Percentiles rank a stretch among this genome's conserved stretches.
These are phyloP conservation scores for Glaucopsyche alexis DNA, from an alignment of 2,888 invertebrate species.

Conservation along the genomic window DNA sequence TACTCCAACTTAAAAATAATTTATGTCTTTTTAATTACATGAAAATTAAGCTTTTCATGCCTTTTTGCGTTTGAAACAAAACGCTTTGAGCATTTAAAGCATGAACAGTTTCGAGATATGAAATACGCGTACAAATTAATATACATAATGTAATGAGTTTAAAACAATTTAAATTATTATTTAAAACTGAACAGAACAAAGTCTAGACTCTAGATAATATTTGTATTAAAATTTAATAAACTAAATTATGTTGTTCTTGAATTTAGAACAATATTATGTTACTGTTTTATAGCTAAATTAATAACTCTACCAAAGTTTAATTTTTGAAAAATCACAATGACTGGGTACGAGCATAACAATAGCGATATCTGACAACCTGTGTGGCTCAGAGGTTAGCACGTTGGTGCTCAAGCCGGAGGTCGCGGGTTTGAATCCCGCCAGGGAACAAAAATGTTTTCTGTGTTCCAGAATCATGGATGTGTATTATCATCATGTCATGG, in stretches of 20 bases:
- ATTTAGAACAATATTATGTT: not conserved
- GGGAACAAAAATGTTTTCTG: too few relatives aligned
- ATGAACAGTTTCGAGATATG: not conserved
- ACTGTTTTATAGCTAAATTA: too few relatives aligned
- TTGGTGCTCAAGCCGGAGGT: too few relatives aligned
- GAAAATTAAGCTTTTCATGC: not conserved
- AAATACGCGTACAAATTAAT: not conserved
- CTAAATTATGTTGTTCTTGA: not conserved
- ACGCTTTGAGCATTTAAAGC: not conserved
- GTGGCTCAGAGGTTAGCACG: too few relatives aligned
- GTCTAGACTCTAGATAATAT: not conserved
- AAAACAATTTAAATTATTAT: conserved; percentile 4
- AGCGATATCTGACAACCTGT: too few relatives aligned
- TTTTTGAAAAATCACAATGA: too few relatives aligned
- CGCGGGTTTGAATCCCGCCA: too few relatives aligned
- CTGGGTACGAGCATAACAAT: too few relatives aligned
- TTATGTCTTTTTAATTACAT: not conserved
- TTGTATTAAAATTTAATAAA: not conserved
- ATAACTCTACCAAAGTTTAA: too few relatives aligned
- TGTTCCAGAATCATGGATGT: too few relatives aligned
- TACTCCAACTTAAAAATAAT: not conserved
- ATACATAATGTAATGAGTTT: not conserved
- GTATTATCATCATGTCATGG: too few relatives aligned
- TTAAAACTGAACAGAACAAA: not conserved
- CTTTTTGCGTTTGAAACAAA: not conserved